Evolutionary conservation across 2,888 invertebrate genomes (phyloP).

Genomic region (Plagodis pulveraria): DNA sequence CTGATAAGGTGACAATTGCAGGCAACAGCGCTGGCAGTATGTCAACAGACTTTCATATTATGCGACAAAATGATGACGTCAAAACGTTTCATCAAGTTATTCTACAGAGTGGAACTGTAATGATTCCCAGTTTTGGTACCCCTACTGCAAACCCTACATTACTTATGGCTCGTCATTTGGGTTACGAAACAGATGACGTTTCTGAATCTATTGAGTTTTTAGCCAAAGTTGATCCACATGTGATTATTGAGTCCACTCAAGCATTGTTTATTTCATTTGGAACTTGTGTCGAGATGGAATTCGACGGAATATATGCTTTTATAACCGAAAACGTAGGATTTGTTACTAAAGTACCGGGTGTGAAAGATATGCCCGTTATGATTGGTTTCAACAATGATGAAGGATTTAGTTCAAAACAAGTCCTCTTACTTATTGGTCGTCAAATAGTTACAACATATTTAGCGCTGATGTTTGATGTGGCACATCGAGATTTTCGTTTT

Average conservation of each 20-base stretch:
- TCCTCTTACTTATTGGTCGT: not conserved
- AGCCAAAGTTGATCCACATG: slow-evolving; percentile 36
- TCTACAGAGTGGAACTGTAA: slow-evolving; percentile 50
- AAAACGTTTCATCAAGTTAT: slow-evolving; percentile 50
- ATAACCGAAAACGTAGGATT: slow-evolving; percentile 41
- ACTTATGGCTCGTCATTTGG: slow-evolving; percentile 46
- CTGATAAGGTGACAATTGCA: slow-evolving; percentile 52
- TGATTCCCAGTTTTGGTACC: slow-evolving; percentile 32
- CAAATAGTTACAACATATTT: slow-evolving; percentile 23
- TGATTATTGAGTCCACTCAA: slow-evolving; percentile 41
- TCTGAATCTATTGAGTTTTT: slow-evolving; percentile 49
- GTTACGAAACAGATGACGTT: slow-evolving; percentile 39
- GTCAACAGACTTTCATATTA: slow-evolving; percentile 55
- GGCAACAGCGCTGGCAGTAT: slow-evolving; percentile 61
- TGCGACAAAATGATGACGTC: slow-evolving; percentile 36
- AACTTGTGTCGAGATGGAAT: slow-evolving; percentile 49
- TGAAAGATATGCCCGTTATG: slow-evolving; percentile 42
- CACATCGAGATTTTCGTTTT: slow-evolving; percentile 34
- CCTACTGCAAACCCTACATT: slow-evolving; percentile 42
- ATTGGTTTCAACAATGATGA: slow-evolving; percentile 49
- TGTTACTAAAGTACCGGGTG: slow-evolving; percentile 33
- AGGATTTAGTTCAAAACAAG: not conserved
- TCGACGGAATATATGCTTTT: slow-evolving; percentile 47
- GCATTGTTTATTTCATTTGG: slow-evolving; percentile 34
- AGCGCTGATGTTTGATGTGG: slow-evolving; percentile 33